Evolutionary conservation across 1,140 invertebrate genomes (phyloP).

Genomic region (Lepidurus apus): DNA sequence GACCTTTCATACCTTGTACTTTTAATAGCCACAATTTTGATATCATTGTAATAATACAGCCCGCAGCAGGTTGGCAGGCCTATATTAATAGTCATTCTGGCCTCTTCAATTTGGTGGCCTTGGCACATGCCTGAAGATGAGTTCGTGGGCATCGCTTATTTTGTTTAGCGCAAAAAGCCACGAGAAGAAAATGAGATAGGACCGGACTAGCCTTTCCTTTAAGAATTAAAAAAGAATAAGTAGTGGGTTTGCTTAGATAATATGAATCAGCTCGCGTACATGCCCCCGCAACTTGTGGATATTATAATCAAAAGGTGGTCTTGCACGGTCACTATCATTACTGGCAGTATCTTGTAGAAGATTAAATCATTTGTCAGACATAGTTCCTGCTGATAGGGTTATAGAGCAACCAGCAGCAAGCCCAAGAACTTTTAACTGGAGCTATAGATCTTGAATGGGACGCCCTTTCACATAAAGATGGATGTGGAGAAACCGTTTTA

Average conservation of each 20-base stretch:
- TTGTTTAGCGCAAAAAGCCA: neutral
- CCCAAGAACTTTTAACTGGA: neutral
- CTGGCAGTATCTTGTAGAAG: neutral
- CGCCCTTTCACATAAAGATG: neutral
- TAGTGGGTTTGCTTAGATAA: neutral
- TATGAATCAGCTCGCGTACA: conserved; percentile 11
- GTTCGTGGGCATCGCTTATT: neutral
- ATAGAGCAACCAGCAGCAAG: neutral
- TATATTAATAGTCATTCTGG: neutral
- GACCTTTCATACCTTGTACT: neutral
- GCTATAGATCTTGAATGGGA: neutral
- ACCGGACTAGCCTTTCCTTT: neutral
- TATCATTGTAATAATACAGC: neutral
- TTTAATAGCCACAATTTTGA: neutral
- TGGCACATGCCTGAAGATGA: neutral
- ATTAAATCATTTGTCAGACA: conserved; percentile 1
- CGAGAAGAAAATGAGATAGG: neutral
- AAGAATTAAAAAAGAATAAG: neutral
- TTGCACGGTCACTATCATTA: neutral
- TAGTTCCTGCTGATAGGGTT: neutral
- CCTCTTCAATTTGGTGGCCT: neutral
- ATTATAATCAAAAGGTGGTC: neutral
- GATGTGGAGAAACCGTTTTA: neutral
- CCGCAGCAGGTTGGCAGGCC: neutral
- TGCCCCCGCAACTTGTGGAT: neutral